A percentile compares a stretch with the other conserved stretches of the same genome.
phyloP scores from a whole-genome alignment of 2,797 vertebrate species.

The Coreius guichenoti region DNA sequence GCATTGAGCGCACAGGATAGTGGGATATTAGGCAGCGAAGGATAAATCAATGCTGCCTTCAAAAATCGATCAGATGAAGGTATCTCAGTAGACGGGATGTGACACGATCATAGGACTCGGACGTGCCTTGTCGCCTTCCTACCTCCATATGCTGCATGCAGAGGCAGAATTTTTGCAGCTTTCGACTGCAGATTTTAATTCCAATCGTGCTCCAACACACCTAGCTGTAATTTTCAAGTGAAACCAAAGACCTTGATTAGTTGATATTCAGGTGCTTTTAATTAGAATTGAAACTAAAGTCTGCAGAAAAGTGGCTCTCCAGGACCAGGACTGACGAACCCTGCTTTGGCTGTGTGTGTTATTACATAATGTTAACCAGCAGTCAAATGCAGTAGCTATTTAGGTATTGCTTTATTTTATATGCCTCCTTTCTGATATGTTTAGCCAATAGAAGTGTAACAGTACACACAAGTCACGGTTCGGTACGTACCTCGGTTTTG shows the following conservation, averaged over 20 bases:
- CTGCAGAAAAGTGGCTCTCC: not conserved
- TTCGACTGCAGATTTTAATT: not conserved
- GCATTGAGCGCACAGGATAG: not conserved
- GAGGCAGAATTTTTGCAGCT: not conserved
- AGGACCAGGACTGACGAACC: not conserved
- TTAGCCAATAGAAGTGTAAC: not conserved
- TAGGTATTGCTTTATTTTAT: not conserved
- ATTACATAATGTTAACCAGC: not conserved
- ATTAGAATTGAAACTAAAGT: not conserved
- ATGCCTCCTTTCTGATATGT: not conserved
- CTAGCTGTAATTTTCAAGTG: not conserved
- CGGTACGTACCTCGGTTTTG: no score
- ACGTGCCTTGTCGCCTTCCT: not conserved
- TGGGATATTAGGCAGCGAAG: not conserved
- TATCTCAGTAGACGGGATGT: not conserved
- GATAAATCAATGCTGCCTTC: not conserved
- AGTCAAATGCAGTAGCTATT: not conserved
- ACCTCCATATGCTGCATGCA: not conserved
- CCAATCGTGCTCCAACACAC: not conserved
- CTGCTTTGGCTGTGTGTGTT: not conserved
- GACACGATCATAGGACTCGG: not conserved
- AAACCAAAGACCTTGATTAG: not conserved
- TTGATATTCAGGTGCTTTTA: not conserved
- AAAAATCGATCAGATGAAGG: slow-evolving; percentile 6
- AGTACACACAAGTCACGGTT: no score